A percentile compares a stretch with the other conserved stretches of the same genome.
phyloP scores from a whole-genome alignment of 2,888 invertebrate species.

The Piscicola geometra region DNA sequence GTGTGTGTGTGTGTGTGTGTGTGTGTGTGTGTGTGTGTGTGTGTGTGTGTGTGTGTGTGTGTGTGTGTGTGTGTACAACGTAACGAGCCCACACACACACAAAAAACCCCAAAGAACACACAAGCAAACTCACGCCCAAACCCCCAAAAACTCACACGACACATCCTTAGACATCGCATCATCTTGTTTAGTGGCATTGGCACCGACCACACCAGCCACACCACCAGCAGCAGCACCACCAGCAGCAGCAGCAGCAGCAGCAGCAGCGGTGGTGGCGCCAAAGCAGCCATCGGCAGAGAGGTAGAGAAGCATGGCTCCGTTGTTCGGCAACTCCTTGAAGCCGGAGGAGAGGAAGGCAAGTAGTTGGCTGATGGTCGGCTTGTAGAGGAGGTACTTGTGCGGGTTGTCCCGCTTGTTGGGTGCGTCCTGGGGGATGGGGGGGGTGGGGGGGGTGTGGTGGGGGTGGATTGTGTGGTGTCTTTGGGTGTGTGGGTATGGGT shows the following conservation, averaged over 20 bases:
- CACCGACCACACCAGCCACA: no score
- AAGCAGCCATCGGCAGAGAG: conserved; percentile 72
- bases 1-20: no score
- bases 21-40: no score
- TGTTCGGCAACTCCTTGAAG: conserved; percentile 84
- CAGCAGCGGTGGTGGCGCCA: neutral
- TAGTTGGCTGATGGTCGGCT: conserved; percentile 87
- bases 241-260: neutral
- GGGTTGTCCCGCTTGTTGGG: conserved; percentile 74
- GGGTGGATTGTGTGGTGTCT: neutral
- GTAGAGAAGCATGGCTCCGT: conserved; percentile 83
- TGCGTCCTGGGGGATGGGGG: conserved; percentile 47
- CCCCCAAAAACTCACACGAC: neutral
- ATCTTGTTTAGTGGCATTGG: neutral
- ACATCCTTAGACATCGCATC: no score
- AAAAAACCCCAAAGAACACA: neutral
- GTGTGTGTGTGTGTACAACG: no score
- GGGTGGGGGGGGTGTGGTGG: neutral
- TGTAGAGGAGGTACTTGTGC: conserved; percentile 91
- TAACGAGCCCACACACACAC: neutral
- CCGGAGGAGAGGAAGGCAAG: conserved; percentile 74
- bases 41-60: no score
- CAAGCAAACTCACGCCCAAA: neutral
- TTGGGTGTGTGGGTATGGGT: neutral
- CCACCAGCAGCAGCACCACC: no score